Base-by-base conservation (phyloP, 2,888 invertebrate genomes). In the Melitaea athalia region DNA sequence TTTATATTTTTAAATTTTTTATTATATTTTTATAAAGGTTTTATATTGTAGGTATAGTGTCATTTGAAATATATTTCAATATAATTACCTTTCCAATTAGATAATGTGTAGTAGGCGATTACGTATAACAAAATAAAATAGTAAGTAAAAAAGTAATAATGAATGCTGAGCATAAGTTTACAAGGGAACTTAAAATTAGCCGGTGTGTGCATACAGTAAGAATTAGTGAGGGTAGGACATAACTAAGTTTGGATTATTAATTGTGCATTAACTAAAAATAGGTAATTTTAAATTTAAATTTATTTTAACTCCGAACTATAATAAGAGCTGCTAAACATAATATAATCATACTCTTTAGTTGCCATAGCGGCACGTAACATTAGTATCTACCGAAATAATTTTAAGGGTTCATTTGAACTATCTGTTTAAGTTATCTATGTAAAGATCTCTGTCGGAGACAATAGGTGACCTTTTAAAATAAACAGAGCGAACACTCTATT, bases 51-150 rank as follows among this genome's bases (percentile, higher is more conserved):
- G 87, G 88, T 90, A 88, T 88, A 89, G 89, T 91, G 90, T 91
- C 87, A 88, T 88, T 90, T 89, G 83, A 86, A 88, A 85, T 85
- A 88, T 88, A 87, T 85, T 87, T 86, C 82, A 87, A 86, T 81
- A 86, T 86, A 84, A 85, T 82, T 84, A 88, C 86, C 85, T 86
- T 86, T 86, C 79, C 81, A 81, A 85, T 84, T 84, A 82, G 82
- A 86, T 87, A 88, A 91, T 92, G 92, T 92, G 92, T 92, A 92
- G 92, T 86, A 91, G 91, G 92, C 87, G 83, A 87, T 88, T 88
- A 89, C 85, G 82, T 86, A 83, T 81, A 84, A 85, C 82, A 83
- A 86, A 86, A 82, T 71, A 85, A 71, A 85, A 84, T 83, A 75
- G 78, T 83, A 85, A 81, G 76, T 79, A 79, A 79, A 79, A 76